Evolutionary conservation across 2,888 invertebrate genomes (phyloP).

Genomic region (Drosophila birchii): DNA sequence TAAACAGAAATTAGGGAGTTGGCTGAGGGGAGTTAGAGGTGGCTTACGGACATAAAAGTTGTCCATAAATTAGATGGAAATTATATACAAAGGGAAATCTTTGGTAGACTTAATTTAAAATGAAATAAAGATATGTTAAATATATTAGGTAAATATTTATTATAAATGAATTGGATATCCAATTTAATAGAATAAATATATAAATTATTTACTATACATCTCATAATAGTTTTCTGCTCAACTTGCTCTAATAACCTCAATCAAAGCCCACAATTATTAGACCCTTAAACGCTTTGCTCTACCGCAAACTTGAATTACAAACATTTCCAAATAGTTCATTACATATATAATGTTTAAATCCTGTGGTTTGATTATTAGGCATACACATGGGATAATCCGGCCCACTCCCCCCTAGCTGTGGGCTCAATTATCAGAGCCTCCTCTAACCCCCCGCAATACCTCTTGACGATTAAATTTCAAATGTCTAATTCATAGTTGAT

Average conservation of each 20-base stretch:
- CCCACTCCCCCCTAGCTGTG: background rate
- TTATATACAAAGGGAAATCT: background rate
- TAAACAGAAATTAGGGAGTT: background rate
- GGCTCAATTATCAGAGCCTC: conserved; percentile 18
- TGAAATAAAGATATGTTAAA: background rate
- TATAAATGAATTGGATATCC: too few species aligned
- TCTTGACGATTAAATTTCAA: conserved; percentile 68
- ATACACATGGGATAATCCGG: conserved; percentile 11
- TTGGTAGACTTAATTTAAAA: background rate
- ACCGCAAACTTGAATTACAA: conserved; percentile 18
- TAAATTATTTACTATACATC: background rate
- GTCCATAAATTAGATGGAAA: background rate
- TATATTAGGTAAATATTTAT: background rate
- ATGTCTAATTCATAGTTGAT: conserved; percentile 66
- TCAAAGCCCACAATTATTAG: conserved; percentile 5
- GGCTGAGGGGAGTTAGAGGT: background rate
- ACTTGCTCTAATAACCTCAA: background rate
- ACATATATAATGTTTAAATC: conserved; percentile 16
- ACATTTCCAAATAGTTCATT: conserved; percentile 22
- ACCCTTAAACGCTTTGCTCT: conserved; percentile 8
- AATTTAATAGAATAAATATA: background rate
- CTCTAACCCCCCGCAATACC: background rate
- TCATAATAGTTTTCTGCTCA: background rate
- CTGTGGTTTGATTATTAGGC: conserved; percentile 9
- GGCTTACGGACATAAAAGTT: background rate